Conservation (phyloP, 1,140 invertebrate species). For the Caenorhabditis latens region DNA sequence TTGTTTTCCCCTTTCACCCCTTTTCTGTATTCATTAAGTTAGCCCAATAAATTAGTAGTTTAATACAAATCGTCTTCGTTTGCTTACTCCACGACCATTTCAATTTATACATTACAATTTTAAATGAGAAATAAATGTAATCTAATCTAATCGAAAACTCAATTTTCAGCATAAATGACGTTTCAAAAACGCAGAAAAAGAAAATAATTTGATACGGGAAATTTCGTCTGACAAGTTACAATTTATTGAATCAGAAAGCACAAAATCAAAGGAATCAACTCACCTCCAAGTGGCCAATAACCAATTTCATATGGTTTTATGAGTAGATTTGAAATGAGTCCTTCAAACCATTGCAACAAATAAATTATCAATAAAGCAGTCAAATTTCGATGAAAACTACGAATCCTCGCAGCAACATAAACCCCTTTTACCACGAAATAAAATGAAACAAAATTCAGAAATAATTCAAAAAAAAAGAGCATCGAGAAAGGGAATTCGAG, state of each 20-base stretch:
- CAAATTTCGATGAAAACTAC: constrained; percentile 1
- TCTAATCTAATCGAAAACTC: background rate
- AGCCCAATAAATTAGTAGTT: no score
- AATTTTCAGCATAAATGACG: background rate
- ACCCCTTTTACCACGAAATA: constrained; percentile 16
- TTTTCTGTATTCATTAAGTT: no score
- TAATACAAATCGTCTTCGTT: no score
- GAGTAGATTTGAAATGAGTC: background rate
- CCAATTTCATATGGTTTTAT: constrained; percentile 9
- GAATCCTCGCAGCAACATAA: background rate
- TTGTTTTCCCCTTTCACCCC: no score
- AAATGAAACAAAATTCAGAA: constrained; percentile 15
- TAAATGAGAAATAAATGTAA: no score
- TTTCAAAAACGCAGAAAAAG: background rate
- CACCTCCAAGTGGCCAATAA: background rate
- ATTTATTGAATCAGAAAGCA: background rate
- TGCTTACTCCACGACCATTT: no score
- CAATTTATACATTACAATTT: no score
- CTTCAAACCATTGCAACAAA: constrained; percentile 1
- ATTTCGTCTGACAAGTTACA: constrained; percentile 8
- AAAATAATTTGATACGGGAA: background rate
- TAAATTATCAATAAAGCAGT: constrained; percentile 4
- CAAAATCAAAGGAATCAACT: background rate
- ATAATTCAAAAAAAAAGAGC: background rate
- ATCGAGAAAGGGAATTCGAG: background rate